Evolutionary conservation across 2,888 invertebrate genomes (phyloP), one percentile per base, ranked within the genome.

Genomic region (Platynereis dumerilii): DNA sequence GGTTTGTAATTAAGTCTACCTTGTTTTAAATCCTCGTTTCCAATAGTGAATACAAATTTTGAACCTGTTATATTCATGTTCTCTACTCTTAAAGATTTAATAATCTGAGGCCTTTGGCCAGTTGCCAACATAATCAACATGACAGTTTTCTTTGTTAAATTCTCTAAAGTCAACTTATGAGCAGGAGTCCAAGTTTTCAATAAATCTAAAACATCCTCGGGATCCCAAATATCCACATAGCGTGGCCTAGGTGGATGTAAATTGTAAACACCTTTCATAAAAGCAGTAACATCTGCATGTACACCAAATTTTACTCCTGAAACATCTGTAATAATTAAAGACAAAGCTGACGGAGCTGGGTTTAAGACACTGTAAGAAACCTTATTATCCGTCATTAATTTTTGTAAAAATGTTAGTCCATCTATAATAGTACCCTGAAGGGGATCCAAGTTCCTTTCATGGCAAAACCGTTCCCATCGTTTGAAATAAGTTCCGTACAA

Each of bases 191-290:
- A n/a, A 12, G 22, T 22, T 48, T 48, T 48, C 17, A 48, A 48
- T 5, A 48, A 48, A 20, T 5, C n/a, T 10, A 22, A n/a, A 7
- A 48, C n/a, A 34, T 5, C 12, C 34, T 34, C 34, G 34, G 34
- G 7, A 22, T 48, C 48, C 48, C 48, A 48, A 12, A n/a, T 48
- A 7, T 20, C 48, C 3, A 3, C 17, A 22, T 48, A 48, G 3
- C n/a, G 5, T 5, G 48, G 48, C 48, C 5, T 7, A 48, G 48
- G 22, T 10, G n/a, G 22, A 10, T 48, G 5, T 5, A n/a, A 5
- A n/a, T 48, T 48, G 20, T 5, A 48, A 48, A 48, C 48, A n/a
- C 48, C 48, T n/a, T n/a, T n/a, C 17, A 22, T 12, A 48, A 48
- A 12, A 48, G n/a, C 17, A 10, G 7, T 20, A 7, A 22, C 7